Evolutionary conservation across 2,888 invertebrate genomes (phyloP), one percentile per base, ranked within the genome.

Genomic region (Eremobia ochroleuca): DNA sequence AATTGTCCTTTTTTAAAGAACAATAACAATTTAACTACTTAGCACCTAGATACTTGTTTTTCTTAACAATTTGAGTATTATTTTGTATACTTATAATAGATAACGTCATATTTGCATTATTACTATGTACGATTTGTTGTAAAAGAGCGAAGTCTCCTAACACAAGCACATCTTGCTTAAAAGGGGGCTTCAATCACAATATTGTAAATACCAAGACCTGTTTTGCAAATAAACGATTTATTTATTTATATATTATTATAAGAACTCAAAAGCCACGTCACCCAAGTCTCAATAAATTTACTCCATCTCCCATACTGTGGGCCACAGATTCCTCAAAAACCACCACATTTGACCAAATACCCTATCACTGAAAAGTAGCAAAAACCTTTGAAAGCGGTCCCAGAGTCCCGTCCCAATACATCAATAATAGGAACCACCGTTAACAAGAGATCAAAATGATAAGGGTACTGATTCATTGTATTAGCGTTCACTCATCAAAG

Each of bases 401-500:
- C 62, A 59, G 75, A 67, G 37, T 78, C 72, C 75, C 71, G 65
- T 73, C 75, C 82, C 76, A 73, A 85, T 85, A 85, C 82, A 87
- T 78, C 85, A 86, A 83, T 87, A 87, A 85, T 85, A 86, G 85
- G 87, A 86, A 86, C 85, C 81, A 87, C 71, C 82, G 83, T 89
- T 90, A 91, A 91, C 91, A 90, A 90, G 90, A 92, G 93, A 92
- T 93, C 93, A 93, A 92, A 93, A 92, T 92, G 92, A 91, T 92
- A 92, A 92, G 94, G 93, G 93, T 92, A 76, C 82, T 77, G 87
- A 86, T 92, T 92, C 89, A 91, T 91, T 90, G 91, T 90, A 92
- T 92, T 92, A 93, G 88, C 89, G 91, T 90, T 91, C 91, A 78
- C 87, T 89, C 93, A 92, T 93, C 94, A 93, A 94, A 93, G 91